Base-by-base conservation (phyloP, 2,113 vertebrate genomes). In the Tichodroma muraria region DNA sequence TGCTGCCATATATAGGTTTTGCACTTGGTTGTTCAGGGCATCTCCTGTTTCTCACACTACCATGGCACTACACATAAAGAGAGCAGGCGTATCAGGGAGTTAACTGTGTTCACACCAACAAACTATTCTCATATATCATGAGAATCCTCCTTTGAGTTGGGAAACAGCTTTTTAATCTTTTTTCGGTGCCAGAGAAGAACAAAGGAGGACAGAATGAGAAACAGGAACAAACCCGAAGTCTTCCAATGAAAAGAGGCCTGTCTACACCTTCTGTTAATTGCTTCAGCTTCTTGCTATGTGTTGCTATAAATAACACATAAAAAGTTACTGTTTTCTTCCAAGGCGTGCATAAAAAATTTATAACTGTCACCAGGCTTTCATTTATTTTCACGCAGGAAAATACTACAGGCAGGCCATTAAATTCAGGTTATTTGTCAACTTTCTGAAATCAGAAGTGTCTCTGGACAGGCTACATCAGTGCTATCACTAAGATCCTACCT, bases 401-500 rank as follows among this genome's bases (percentile, higher is more conserved):
- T 27, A 87, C 16, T 53, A 88, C 35, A 88, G 60, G 61, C 50
- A 30, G 27, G 35, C 37, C 45, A 57, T 88, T 89, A 87, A 82
- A 85, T 61, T 42, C 24, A 37, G 30, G 25, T 68, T 81, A 78
- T 64, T 79, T 35, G 33, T 53, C 60, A 84, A 49, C 66, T 27
- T 69, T 35, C 38, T 77, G 50, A 66, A 69, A 42, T 53, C 31
- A 44, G 14, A 60, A 65, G 28, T 21, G 24, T 47, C 45, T 72
- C 18, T 53, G 63, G 38, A 91, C n/a, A 60, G 53, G n/a, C 13
- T 77, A 11, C 19, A 64, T 14, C 17, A 63, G 56, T 77, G 31
- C 49, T 14, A 56, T 71, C 19, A 33, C 49, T 25, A 57, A 77
- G 56, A 54, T 54, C 93, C 96, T 98, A 98, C 98, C 98, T 92